These are phyloP conservation scores for Paracentrotus lividus DNA, from an alignment of 53 echinoderm and acorn worm species.

Conservation along the genomic window DNA sequence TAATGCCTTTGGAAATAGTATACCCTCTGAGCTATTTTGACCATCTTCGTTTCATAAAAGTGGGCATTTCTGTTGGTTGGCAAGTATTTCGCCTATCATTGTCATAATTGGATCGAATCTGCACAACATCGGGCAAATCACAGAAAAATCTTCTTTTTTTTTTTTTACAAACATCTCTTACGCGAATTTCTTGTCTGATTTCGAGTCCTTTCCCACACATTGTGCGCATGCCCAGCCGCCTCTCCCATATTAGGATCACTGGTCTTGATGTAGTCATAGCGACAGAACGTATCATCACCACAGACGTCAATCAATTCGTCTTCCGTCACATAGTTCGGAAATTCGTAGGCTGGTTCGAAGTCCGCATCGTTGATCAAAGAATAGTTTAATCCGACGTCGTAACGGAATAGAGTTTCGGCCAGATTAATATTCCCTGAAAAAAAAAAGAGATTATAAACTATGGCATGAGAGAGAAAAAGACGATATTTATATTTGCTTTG, in stretches of 20 bases:
- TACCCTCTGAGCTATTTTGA: no score
- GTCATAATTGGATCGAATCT: no score
- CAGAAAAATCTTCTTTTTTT: no score
- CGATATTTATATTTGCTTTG: not conserved
- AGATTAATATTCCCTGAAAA: not conserved
- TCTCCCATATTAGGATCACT: conserved; percentile 69
- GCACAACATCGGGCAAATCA: no score
- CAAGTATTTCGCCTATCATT: no score
- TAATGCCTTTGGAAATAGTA: no score
- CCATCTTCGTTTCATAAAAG: no score
- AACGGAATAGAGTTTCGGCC: conserved; percentile 77
- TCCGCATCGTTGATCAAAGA: conserved; percentile 72
- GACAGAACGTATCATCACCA: conserved; percentile 77
- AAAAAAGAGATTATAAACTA: no score
- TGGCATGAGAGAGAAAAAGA: not conserved
- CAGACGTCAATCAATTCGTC: conserved; percentile 74
- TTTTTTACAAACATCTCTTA: no score
- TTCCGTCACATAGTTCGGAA: conserved; percentile 66
- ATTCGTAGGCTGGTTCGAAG: conserved; percentile 67
- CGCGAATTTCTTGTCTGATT: conserved; percentile 61
- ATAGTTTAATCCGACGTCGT: conserved; percentile 81
- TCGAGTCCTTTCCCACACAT: conserved; percentile 67
- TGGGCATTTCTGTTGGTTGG: no score
- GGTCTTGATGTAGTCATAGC: conserved; percentile 93
- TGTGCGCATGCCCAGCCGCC: conserved; percentile 72